phyloP scores from a whole-genome alignment of 2,797 vertebrate genomes.

The Gymnothorax reevesii region DNA sequence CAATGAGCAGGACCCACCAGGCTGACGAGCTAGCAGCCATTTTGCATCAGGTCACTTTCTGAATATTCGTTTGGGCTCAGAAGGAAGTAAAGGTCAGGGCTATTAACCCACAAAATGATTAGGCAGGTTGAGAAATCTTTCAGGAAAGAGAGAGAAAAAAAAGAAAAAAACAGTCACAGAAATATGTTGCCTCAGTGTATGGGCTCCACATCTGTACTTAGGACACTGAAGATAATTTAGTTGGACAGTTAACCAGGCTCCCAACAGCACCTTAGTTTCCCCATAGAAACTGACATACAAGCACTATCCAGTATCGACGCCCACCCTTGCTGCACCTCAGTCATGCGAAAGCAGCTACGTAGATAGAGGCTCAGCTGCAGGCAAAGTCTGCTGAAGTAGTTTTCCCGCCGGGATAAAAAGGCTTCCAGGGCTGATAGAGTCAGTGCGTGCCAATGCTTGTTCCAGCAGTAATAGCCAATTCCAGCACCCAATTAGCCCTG shows the following conservation, averaged over 20 bases:
- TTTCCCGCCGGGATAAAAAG: neutral
- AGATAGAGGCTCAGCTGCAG: neutral
- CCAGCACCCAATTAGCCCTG: constrained; percentile 9
- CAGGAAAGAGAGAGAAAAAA: neutral
- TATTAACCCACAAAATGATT: neutral
- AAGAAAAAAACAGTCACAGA: no score
- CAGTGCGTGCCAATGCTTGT: neutral
- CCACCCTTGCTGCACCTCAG: neutral
- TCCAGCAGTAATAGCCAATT: constrained; percentile 6
- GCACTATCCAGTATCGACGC: neutral
- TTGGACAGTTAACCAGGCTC: neutral
- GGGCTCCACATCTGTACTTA: neutral
- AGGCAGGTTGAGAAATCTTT: neutral
- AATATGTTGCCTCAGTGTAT: no score
- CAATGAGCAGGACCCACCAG: neutral
- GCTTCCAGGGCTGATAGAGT: neutral
- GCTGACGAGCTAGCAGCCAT: neutral
- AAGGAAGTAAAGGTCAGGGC: neutral
- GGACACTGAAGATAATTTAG: neutral
- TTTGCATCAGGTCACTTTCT: neutral
- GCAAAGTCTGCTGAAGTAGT: neutral
- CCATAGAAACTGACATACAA: neutral
- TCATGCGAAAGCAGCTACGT: neutral
- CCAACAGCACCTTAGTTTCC: neutral
- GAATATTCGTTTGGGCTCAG: neutral